Percentiles rank a stretch among this genome's conserved stretches.
phyloP scores from a whole-genome alignment of 2,888 invertebrate genomes.

The Tipula helvola region DNA sequence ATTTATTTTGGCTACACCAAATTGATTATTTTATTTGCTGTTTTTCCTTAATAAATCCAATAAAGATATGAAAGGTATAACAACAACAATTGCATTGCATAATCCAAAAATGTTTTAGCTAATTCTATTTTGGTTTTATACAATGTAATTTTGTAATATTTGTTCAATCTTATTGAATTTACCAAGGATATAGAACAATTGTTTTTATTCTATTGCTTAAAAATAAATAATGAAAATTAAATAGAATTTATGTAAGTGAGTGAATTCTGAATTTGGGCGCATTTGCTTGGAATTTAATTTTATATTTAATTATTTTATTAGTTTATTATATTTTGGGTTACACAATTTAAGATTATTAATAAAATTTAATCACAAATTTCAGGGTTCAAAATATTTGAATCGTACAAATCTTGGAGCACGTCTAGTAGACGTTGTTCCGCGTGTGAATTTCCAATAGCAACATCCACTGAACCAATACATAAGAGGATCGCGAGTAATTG shows the following conservation, averaged over 20 bases:
- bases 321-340: background rate
- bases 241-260: background rate
- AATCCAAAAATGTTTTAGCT: too few species aligned
- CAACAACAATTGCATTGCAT: too few species aligned
- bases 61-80: too few species aligned
- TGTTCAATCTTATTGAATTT: too few species aligned
- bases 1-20: too few species aligned
- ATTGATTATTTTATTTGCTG: too few species aligned
- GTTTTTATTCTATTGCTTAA: too few species aligned
- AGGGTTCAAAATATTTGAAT: conserved; percentile 47
- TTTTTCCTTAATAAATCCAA: too few species aligned
- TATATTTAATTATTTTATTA: background rate
- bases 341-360: background rate
- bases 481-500: conserved; percentile 61
- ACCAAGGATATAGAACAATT: too few species aligned
- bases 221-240: too few species aligned
- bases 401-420: conserved; percentile 58
- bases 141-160: too few species aligned
- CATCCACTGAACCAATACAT: conserved; percentile 70
- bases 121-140: too few species aligned
- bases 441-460: conserved; percentile 61
- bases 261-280: background rate
- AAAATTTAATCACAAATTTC: conserved; percentile 8
- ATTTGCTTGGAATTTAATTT: background rate
- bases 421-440: conserved; percentile 64